Evolutionary conservation across 2,888 invertebrate species (phyloP), one percentile per base, ranked within the genome.

Genomic region (Palloptera scutellata): DNA sequence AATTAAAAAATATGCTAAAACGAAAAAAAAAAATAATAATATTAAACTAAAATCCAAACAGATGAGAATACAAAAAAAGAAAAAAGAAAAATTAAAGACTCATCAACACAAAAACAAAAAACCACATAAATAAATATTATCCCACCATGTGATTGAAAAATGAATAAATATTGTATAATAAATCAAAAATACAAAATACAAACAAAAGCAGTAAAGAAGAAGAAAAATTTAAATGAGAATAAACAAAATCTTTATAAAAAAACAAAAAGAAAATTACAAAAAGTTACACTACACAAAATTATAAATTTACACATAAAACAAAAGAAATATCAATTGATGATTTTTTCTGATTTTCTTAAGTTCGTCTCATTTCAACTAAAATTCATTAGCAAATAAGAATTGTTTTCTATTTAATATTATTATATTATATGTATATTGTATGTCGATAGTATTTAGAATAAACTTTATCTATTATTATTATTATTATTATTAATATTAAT

Each of bases 141-240:
- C 80, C 79, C 80, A 80, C 80, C 79, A 79, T 79, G 78, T 80
- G 78, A 80, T 79, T 78, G 76, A 74, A 60, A 61, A 67, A 63
- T 53, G 64, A 67, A 60, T 15, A 48, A 48, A 45, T 45, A 9
- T 17, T 30, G 30, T 40, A 61, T 10, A 51, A 54, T 62, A 45
- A 9, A 42, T 13, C 41, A 61, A 61, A 61, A 53, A 15, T 53
- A 9, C n/a, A 43, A 30, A 45, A 19, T 20, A 48, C 20, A 61
- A 61, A 53, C 5, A 4, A 5, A 58, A 5, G 15, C 1, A 8
- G 11, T 42, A 30, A 54, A 41, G 12, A n/a, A 58, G 43, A 58
- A 58, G 12, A 58, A n/a, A 10, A 17, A 42, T 15, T 4, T 15
- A 11, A 11, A 17, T 4, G 6, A 15, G 15, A 42, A 8, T n/a